phyloP scores from a whole-genome alignment of 1,140 invertebrate species.

The Triops longicaudatus region DNA sequence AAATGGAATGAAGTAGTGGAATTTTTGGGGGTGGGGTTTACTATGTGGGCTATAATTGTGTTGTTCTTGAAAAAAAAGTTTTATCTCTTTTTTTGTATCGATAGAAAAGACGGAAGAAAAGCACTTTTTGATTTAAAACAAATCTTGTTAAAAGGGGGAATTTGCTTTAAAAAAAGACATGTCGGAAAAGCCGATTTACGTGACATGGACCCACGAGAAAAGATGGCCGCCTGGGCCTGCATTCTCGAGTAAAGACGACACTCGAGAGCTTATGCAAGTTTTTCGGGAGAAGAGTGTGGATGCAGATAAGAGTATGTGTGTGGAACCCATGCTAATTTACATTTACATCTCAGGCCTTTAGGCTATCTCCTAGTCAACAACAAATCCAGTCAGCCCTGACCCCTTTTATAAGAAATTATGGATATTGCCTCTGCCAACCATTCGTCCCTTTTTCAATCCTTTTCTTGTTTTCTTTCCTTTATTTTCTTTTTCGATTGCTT shows the following conservation, averaged over 20 bases:
- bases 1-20: neutral
- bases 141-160: neutral
- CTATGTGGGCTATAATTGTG: neutral
- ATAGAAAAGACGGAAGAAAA: neutral
- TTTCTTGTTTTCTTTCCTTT: neutral
- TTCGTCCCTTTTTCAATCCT: neutral
- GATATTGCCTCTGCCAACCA: neutral
- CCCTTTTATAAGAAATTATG: constrained; percentile 6
- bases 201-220: neutral
- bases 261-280: neutral
- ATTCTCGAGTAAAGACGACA: neutral
- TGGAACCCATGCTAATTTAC: neutral
- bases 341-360: neutral
- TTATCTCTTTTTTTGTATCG: too few species aligned
- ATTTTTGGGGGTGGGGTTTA: neutral
- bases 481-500: neutral
- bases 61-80: neutral
- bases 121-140: neutral
- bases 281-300: neutral
- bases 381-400: neutral
- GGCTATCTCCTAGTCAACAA: neutral
- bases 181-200: neutral
- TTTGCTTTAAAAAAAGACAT: neutral
- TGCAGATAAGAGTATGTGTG: neutral
- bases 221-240: neutral